Percentiles rank a stretch among this genome's conserved stretches.
phyloP scores from a whole-genome alignment of 2,888 invertebrate species.

The Dastarcus helophoroides region DNA sequence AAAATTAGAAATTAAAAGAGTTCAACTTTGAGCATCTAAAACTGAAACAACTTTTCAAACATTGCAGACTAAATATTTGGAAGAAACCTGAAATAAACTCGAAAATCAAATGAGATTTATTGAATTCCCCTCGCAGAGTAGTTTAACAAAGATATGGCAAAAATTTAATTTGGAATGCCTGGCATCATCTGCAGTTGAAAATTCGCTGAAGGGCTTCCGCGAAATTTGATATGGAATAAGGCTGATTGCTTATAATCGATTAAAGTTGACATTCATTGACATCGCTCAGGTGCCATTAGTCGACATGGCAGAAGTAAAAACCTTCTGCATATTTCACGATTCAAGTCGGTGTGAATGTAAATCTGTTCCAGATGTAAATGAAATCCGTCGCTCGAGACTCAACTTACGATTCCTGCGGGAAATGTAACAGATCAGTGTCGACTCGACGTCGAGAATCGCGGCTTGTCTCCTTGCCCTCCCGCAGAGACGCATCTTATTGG shows the following conservation, averaged over 20 bases:
- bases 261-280: constrained; percentile 32
- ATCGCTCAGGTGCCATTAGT: constrained; percentile 31
- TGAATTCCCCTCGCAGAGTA: no score
- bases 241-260: constrained; percentile 21
- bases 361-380: constrained; percentile 36
- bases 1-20: no score
- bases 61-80: no score
- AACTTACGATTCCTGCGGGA: constrained; percentile 30
- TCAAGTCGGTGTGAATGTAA: constrained; percentile 32
- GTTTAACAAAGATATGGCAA: no score
- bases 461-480: not conserved
- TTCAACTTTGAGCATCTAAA: no score
- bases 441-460: constrained; percentile 12
- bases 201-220: no score
- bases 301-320: constrained; percentile 31
- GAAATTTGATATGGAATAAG: constrained; percentile 8
- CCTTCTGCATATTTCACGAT: constrained; percentile 33
- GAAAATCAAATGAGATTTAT: no score
- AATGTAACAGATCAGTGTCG: constrained; percentile 33
- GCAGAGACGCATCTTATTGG: not conserved
- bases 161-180: no score
- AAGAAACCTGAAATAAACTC: no score
- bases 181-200: no score
- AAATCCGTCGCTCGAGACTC: constrained; percentile 33
- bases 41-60: no score